Evolutionary conservation across 2,113 vertebrate species (phyloP).

Genomic region (Chionomys nivalis): DNA sequence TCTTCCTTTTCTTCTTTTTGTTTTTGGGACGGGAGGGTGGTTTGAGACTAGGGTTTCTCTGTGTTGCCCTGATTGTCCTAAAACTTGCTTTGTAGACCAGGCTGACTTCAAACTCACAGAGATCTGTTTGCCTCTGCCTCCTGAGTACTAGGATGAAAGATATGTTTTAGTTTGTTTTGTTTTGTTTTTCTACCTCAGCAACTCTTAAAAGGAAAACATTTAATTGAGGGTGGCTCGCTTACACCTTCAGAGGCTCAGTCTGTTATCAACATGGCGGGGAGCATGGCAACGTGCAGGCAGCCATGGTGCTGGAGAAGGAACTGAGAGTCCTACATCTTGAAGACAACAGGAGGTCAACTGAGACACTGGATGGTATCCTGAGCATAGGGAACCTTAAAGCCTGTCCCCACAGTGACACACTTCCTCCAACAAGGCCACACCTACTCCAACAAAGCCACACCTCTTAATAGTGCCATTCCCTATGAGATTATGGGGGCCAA

Average conservation of each 20-base stretch:
- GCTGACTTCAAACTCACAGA: no score
- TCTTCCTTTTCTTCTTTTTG: no score
- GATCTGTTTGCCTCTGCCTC: no score
- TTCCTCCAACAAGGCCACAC: background rate
- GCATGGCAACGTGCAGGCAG: background rate
- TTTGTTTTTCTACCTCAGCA: background rate
- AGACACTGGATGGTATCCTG: background rate
- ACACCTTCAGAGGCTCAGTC: background rate
- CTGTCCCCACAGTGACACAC: background rate
- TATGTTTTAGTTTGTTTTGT: no score
- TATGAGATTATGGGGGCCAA: background rate
- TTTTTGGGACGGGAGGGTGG: rapidly evolving
- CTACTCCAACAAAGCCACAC: background rate
- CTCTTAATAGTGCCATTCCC: background rate
- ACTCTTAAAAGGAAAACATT: background rate
- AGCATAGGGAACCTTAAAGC: background rate
- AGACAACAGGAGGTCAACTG: background rate
- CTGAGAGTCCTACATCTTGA: background rate
- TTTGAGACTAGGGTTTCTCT: no score
- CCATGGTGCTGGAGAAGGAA: background rate
- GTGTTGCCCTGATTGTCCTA: no score
- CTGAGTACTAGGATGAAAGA: no score
- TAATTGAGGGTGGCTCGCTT: background rate
- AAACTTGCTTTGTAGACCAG: no score
- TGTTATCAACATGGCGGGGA: background rate